Percentiles rank a stretch among this genome's conserved stretches.
phyloP scores from a whole-genome alignment of 2,797 vertebrate genomes.

The Tenualosa thibaudeaui region DNA sequence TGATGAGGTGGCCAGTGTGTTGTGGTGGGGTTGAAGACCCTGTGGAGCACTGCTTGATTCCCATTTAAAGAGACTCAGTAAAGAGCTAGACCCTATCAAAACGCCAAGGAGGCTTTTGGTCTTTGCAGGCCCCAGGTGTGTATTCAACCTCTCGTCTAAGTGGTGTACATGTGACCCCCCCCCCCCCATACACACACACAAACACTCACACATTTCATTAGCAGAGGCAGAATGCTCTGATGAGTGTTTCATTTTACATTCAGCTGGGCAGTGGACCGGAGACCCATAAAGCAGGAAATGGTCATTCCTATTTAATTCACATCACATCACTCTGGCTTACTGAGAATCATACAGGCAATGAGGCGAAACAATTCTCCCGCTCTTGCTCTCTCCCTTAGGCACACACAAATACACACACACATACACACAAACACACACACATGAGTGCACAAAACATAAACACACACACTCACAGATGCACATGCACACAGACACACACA shows the following conservation, averaged over 20 bases:
- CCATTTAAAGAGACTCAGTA: background rate
- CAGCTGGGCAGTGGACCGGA: background rate
- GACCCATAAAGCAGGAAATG: constrained; percentile 37
- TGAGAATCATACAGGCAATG: background rate
- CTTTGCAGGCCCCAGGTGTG: background rate
- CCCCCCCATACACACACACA: background rate
- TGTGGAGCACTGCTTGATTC: background rate
- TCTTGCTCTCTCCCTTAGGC: constrained; percentile 5
- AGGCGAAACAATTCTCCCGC: background rate
- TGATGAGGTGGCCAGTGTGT: background rate
- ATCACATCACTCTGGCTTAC: background rate
- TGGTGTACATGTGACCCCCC: background rate
- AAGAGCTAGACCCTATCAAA: background rate
- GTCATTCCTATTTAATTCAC: constrained; percentile 38
- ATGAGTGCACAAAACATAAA: no score
- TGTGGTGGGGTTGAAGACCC: background rate
- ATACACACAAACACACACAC: background rate
- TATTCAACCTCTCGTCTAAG: background rate
- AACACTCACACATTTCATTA: background rate
- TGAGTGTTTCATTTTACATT: background rate
- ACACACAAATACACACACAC: background rate
- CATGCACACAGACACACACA: background rate
- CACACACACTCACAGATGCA: background rate
- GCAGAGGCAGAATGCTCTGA: background rate
- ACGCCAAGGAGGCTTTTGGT: constrained; percentile 4